Percentiles rank a stretch among this genome's conserved stretches.
These are phyloP conservation scores for Plectropomus leopardus DNA, from an alignment of 2,113 vertebrate species.

Conservation along the genomic window DNA sequence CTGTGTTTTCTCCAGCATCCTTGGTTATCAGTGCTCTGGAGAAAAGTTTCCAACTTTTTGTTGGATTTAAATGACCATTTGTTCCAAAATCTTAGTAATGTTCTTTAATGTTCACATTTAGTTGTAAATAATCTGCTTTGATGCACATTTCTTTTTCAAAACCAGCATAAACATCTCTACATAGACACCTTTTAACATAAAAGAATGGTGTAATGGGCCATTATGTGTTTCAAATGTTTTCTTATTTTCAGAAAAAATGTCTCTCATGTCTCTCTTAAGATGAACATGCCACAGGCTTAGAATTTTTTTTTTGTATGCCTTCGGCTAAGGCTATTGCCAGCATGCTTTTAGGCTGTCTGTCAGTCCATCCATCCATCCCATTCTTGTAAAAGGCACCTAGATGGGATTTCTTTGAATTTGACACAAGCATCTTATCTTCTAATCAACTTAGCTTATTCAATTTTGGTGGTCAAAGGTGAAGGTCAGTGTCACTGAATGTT, in stretches of 20 bases:
- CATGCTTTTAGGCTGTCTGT: too few relatives aligned
- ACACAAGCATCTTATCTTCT: too few relatives aligned
- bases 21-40: not conserved
- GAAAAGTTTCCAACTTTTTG: not conserved
- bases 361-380: too few relatives aligned
- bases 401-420: too few relatives aligned
- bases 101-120: not conserved
- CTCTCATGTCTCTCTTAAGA: constrained; percentile 3
- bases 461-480: too few relatives aligned
- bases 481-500: too few relatives aligned
- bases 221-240: not conserved
- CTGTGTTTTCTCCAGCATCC: not conserved
- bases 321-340: too few relatives aligned
- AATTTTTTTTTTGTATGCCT: too few relatives aligned
- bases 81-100: not conserved
- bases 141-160: not conserved
- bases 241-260: constrained; percentile 18
- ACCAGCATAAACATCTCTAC: not conserved
- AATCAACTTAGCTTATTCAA: too few relatives aligned
- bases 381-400: too few relatives aligned
- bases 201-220: not conserved
- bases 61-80: not conserved
- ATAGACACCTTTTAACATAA: not conserved
- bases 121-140: not conserved
- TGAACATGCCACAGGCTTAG: constrained; percentile 12